Evolutionary conservation across 2,888 invertebrate genomes (phyloP), one percentile per base, ranked within the genome.

Genomic region (Lasioglossum oenotherae): DNA sequence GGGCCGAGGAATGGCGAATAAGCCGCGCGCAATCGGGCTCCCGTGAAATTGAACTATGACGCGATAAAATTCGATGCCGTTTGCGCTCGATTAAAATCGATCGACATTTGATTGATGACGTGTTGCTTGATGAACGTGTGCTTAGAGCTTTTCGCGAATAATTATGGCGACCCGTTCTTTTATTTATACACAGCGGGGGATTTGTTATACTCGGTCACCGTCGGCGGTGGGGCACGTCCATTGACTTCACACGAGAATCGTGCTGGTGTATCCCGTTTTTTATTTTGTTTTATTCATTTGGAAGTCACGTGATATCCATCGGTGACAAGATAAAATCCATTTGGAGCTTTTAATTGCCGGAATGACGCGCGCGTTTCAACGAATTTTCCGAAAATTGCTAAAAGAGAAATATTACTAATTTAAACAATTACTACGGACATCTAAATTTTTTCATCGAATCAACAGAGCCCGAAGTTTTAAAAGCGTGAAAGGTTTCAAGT

Each of bases 41-140:
- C 76, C 84, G 76, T 83, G 80, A 85, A 85, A 84, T 85, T 80
- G 84, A 71, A 75, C 83, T 80, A 74, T 77, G 60, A 80, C 57
- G 60, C 76, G 77, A 79, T 85, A 79, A 85, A 85, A 84, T 78
- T 84, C 75, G 82, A 78, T 44, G 71, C 64, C 53, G 69, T 82
- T 82, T 78, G 67, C 49, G 44, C 71, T 46, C 80, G 73, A 85
- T 80, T 84, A 74, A 83, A 83, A 84, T 80, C 80, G 83, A 80
- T 84, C 27, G 79, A 31, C 69, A 76, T 74, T 76, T 80, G 84
- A 80, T 79, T 49, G 80, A 77, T 64, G 85, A 80, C 46, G 46
- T 41, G 75, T 35, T 16, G 31, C 35, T 53, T 67, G 53, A 57
- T 41, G 81, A 35, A 27, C 31, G 72, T 6, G 69, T 41, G 38